Evolutionary conservation across 2,888 invertebrate species (phyloP).

Genomic region (Orthosia gracilis): DNA sequence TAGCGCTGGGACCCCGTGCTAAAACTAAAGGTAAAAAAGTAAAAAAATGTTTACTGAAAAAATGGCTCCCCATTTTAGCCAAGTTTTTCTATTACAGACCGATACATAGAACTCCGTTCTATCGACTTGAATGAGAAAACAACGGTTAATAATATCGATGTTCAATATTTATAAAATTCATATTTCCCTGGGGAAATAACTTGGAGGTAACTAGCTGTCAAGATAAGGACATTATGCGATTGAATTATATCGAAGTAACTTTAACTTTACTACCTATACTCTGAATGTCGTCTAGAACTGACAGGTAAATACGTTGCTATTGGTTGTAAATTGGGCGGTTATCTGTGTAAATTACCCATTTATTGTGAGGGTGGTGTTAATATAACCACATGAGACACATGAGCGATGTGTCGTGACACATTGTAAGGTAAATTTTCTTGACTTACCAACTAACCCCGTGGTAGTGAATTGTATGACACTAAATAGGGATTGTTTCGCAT

Average conservation of each 20-base stretch:
- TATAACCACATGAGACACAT: not conserved
- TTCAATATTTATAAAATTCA: constrained; percentile 44
- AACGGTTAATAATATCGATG: constrained; percentile 26
- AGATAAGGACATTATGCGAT: constrained; percentile 29
- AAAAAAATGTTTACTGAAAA: too few relatives aligned
- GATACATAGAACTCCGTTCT: not conserved
- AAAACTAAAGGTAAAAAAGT: too few relatives aligned
- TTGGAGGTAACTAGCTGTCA: constrained; percentile 45
- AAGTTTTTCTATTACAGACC: not conserved
- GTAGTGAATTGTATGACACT: too few relatives aligned
- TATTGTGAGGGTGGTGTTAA: too few relatives aligned
- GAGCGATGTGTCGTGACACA: too few relatives aligned
- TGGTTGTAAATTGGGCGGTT: too few relatives aligned
- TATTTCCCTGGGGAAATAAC: constrained; percentile 56
- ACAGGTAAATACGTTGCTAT: not conserved
- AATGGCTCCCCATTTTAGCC: too few relatives aligned
- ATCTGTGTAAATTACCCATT: not conserved
- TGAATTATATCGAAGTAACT: constrained; percentile 37
- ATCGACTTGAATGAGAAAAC: constrained; percentile 13
- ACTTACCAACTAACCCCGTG: too few relatives aligned
- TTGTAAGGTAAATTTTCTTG: too few relatives aligned
- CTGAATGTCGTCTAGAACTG: not conserved
- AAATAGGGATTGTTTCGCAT: too few relatives aligned
- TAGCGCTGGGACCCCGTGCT: too few relatives aligned
- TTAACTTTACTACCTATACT: not conserved